Conservation (phyloP, 2,797 vertebrate species). For the Chiroxiphia lanceolata region DNA sequence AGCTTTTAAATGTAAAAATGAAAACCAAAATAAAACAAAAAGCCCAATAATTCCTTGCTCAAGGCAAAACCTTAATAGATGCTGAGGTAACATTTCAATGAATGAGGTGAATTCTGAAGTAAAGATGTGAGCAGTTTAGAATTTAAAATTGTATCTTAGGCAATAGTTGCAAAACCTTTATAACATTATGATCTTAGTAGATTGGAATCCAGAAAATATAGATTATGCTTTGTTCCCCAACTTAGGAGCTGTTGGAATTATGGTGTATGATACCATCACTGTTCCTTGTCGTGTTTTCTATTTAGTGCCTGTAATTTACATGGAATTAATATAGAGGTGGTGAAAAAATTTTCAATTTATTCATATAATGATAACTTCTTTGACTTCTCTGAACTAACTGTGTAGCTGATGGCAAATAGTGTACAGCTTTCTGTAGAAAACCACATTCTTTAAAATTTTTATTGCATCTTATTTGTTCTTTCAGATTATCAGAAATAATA, state of each 20-base stretch:
- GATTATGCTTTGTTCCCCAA: neutral
- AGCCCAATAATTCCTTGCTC: constrained; percentile 53
- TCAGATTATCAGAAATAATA: neutral
- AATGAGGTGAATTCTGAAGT: constrained; percentile 46
- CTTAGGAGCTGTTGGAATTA: constrained; percentile 19
- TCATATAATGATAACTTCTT: neutral
- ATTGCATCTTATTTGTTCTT: neutral
- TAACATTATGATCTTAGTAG: neutral
- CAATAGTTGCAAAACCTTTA: constrained; percentile 26
- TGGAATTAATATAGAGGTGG: neutral
- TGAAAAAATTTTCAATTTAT: neutral
- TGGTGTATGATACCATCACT: neutral
- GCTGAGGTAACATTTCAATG: constrained; percentile 52
- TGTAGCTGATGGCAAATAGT: neutral
- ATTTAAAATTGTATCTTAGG: constrained; percentile 32
- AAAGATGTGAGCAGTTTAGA: constrained; percentile 29
- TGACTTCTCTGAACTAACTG: neutral
- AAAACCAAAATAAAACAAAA: constrained; percentile 60
- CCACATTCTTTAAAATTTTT: neutral
- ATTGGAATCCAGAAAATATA: constrained; percentile 13
- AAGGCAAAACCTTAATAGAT: constrained; percentile 58
- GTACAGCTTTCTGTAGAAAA: neutral
- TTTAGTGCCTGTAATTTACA: constrained; percentile 31
- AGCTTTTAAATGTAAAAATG: constrained; percentile 67
- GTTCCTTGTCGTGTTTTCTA: constrained; percentile 8